Percentiles rank a stretch among this genome's conserved stretches.
phyloP scores from a whole-genome alignment of 2,797 vertebrate genomes.

The Falco columbarius region DNA sequence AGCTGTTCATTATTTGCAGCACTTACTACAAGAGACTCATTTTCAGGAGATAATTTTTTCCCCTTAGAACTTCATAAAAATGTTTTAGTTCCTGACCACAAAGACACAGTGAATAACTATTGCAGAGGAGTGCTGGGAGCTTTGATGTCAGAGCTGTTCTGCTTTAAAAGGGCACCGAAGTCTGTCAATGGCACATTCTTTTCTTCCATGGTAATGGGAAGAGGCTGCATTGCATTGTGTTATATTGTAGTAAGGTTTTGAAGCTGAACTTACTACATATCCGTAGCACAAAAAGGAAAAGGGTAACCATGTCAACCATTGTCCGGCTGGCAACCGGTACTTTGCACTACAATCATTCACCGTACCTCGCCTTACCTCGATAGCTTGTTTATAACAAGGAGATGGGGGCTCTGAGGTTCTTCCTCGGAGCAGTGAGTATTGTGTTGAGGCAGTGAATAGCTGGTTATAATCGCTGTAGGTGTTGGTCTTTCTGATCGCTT shows the following conservation, averaged over 20 bases:
- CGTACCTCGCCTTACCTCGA: rapidly evolving
- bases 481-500: not conserved
- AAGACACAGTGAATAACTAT: not conserved
- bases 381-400: not conserved
- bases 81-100: not conserved
- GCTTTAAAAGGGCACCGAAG: not conserved
- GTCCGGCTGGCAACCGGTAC: not conserved
- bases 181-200: not conserved
- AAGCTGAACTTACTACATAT: not conserved
- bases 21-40: conserved; percentile 17
- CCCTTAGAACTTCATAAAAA: conserved; percentile 34
- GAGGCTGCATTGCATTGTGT: not conserved
- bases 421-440: not conserved
- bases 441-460: not conserved
- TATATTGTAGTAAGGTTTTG: not conserved
- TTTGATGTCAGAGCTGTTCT: conserved; percentile 7
- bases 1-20: conserved; percentile 40
- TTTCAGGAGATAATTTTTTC: conserved; percentile 37
- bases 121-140: conserved; percentile 1
- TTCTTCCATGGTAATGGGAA: not conserved
- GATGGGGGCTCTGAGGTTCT: not conserved
- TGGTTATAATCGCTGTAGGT: rapidly evolving
- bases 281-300: not conserved
- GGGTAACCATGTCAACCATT: not conserved
- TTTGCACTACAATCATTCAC: rapidly evolving